These are phyloP conservation scores for Anagyrus pseudococci DNA, from an alignment of 2,888 invertebrate species.

Conservation along the genomic window DNA sequence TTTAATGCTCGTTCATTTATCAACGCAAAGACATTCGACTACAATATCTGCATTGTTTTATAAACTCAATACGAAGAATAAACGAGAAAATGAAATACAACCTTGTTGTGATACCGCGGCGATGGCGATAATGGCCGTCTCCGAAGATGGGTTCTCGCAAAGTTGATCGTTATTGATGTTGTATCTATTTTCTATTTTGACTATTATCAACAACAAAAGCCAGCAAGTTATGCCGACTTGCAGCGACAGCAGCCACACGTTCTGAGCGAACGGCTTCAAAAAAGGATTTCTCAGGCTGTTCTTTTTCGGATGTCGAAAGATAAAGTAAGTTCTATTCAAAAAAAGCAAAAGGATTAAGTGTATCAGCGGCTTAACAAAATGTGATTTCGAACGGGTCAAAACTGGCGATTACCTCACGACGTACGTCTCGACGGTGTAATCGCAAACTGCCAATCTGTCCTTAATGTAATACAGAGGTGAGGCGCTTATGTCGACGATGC, in stretches of 20 bases:
- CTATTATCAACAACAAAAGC: constrained; percentile 40
- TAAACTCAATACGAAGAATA: no score
- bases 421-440: constrained; percentile 71
- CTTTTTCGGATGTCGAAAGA: constrained; percentile 73
- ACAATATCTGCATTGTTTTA: no score
- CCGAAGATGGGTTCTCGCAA: constrained; percentile 43
- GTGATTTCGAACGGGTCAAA: no score
- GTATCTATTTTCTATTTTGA: constrained; percentile 43
- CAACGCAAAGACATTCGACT: no score
- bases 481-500: constrained; percentile 69
- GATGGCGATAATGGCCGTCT: constrained; percentile 58
- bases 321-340: constrained; percentile 67
- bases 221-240: constrained; percentile 48
- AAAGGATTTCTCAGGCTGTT: constrained; percentile 70
- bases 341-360: no score
- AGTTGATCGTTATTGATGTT: constrained; percentile 32
- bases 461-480: constrained; percentile 70
- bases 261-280: constrained; percentile 67
- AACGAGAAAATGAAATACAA: constrained; percentile 26
- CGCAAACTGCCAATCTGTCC: constrained; percentile 66
- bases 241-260: constrained; percentile 67
- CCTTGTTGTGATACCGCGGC: constrained; percentile 64
- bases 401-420: constrained; percentile 67
- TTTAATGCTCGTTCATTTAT: neutral
- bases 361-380: no score